phyloP scores from a whole-genome alignment of 2,113 vertebrate species.

The Ovis aries region DNA sequence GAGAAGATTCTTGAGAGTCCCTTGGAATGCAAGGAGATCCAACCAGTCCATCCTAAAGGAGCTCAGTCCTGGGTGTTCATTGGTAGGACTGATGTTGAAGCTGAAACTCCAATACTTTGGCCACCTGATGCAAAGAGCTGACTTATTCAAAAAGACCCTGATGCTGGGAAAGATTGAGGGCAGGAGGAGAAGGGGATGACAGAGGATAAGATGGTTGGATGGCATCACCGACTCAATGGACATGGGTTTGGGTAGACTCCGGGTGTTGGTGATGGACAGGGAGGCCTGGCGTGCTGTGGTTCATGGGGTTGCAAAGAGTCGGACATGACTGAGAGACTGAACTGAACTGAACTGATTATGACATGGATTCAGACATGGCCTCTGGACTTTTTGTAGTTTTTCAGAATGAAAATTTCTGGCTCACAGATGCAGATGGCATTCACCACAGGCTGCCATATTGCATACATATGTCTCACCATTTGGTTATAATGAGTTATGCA shows the following conservation, averaged over 20 bases:
- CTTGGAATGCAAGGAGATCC: background rate
- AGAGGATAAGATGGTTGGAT: background rate
- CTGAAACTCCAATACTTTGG: background rate
- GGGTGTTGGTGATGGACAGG: background rate
- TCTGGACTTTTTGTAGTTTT: background rate
- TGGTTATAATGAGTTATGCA: background rate
- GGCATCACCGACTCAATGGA: background rate
- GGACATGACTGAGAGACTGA: rapidly evolving
- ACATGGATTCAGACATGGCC: background rate
- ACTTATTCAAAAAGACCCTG: background rate
- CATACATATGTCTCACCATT: background rate
- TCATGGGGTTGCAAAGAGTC: background rate
- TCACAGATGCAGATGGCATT: background rate
- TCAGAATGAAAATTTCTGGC: background rate
- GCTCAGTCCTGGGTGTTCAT: background rate
- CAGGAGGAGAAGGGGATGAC: background rate
- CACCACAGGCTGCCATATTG: background rate
- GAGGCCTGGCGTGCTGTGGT: background rate
- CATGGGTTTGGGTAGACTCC: background rate
- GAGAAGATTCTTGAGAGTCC: background rate
- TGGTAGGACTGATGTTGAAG: background rate
- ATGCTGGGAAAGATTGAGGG: background rate
- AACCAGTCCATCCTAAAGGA: background rate
- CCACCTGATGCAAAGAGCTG: background rate
- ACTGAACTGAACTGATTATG: background rate